A percentile compares a stretch with the other conserved stretches of the same genome.
These are phyloP conservation scores for Pammene aurita DNA, from an alignment of 2,888 invertebrate genomes.

Conservation along the genomic window DNA sequence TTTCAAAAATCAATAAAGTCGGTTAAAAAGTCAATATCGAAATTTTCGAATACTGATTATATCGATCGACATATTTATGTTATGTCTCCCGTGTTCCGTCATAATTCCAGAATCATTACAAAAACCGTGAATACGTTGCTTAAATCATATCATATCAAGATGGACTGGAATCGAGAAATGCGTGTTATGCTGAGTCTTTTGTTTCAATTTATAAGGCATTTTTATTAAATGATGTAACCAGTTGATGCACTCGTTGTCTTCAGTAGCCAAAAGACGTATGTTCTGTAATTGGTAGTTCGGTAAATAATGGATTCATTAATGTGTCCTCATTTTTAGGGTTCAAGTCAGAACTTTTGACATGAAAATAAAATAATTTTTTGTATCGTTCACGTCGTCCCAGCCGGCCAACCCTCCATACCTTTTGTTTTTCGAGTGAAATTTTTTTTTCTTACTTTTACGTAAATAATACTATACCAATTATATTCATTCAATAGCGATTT, in stretches of 20 bases:
- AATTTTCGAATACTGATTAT: slow-evolving; percentile 32
- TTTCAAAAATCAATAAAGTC: not conserved
- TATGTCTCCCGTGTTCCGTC: slow-evolving; percentile 25
- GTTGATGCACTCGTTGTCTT: not conserved
- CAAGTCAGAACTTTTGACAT: too few species aligned
- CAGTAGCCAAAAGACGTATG: not conserved
- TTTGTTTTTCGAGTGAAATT: too few species aligned
- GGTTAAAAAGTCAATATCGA: slow-evolving; percentile 19
- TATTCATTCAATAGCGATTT: too few species aligned
- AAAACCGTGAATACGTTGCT: slow-evolving; percentile 34
- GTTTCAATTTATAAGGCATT: slow-evolving; percentile 18
- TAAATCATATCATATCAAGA: slow-evolving; percentile 40
- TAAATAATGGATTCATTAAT: too few species aligned
- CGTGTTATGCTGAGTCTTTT: slow-evolving; percentile 13
- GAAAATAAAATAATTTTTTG: too few species aligned
- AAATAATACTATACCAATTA: too few species aligned
- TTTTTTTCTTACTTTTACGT: too few species aligned
- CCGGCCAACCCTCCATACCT: too few species aligned
- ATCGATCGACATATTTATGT: slow-evolving; percentile 37
- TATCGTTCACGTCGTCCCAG: too few species aligned
- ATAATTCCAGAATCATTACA: slow-evolving; percentile 39
- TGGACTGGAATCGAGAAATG: slow-evolving; percentile 34
- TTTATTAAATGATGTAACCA: slow-evolving; percentile 22
- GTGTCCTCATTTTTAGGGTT: too few species aligned
- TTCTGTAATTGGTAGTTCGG: too few species aligned